phyloP scores from a whole-genome alignment of 2,888 invertebrate genomes.

The Eudasyphora cyanicolor region DNA sequence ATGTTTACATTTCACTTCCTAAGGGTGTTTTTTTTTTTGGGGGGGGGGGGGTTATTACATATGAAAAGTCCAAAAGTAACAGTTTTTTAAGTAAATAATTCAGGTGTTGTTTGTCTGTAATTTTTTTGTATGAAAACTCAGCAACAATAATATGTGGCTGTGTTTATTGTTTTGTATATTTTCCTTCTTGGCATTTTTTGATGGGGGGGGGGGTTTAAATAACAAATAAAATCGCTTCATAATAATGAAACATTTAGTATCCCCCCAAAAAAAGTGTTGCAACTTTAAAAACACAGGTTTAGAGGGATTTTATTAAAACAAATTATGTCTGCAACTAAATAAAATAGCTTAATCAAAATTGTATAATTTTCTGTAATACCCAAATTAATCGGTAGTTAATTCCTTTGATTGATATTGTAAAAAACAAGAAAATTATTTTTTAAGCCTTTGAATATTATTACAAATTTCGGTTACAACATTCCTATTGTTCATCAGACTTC shows the following conservation, averaged over 20 bases:
- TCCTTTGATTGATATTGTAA: no score
- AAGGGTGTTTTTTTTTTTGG: neutral
- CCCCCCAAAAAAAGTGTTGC: neutral
- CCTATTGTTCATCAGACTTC: no score
- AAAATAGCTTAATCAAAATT: no score
- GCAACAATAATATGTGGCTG: neutral
- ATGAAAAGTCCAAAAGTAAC: neutral
- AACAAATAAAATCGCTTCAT: neutral
- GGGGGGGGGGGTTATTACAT: neutral
- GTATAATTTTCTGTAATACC: no score
- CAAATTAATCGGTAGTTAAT: no score
- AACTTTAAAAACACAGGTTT: neutral
- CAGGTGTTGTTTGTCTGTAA: neutral
- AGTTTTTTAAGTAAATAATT: constrained; percentile 17
- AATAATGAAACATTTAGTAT: neutral
- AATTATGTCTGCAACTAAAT: no score
- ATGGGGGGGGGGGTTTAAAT: no score
- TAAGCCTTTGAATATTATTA: no score
- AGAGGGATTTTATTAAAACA: neutral
- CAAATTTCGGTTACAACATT: no score
- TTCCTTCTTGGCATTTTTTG: no score
- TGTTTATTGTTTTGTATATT: neutral
- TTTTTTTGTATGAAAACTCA: neutral
- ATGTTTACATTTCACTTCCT: neutral
- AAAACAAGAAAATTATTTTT: no score